Evolutionary conservation across 2,797 vertebrate species (phyloP), one percentile per base, ranked within the genome.

Genomic region (Mormyrops attenuatus): DNA sequence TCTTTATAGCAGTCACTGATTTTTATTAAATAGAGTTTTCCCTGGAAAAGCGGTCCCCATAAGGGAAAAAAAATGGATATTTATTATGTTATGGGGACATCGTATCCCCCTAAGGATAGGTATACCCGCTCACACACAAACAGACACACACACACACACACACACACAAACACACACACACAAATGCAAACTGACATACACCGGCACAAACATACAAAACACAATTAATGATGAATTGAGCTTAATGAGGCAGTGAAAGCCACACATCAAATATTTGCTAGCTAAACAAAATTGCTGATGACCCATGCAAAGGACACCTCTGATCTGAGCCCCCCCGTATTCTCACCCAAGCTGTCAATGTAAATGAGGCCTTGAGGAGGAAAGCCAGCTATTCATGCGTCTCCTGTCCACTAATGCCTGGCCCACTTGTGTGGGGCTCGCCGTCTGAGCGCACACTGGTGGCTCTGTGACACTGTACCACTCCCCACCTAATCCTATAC

Each of bases 261-360:
- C 63, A 80, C 89, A 88, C 88, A 82, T 85, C 41, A 90, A 90
- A 89, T 85, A 91, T 87, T 66, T 91, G 89, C 77, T 89, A 73
- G 89, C 88, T 90, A 91, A 92, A 91, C 90, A 90, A 85, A 89
- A 63, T 30, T 77, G 57, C 88, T 5, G 50, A 44, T 69, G 60
- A 89, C 69, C 90, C 85, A 91, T 90, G 86, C 89, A 91, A 88
- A 89, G 89, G 63, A 77, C 89, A 52, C 53, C 57, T 77, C 9
- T 66, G 22, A 3, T 66, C 63, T 57, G 55, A 63, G 7, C n/a
- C 2, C n/a, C 84, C 9, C 11, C 0, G 6, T 17, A 38, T 47
- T 44, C 85, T 26, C 50, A 50, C 44, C 47, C 47, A 5, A 53
- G 8, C 49, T 90, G 90, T 90, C 90, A 88, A 57, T 53, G 89